These are phyloP conservation scores for Toxonevra muliebris DNA, from an alignment of 2,888 invertebrate species.

Conservation along the genomic window DNA sequence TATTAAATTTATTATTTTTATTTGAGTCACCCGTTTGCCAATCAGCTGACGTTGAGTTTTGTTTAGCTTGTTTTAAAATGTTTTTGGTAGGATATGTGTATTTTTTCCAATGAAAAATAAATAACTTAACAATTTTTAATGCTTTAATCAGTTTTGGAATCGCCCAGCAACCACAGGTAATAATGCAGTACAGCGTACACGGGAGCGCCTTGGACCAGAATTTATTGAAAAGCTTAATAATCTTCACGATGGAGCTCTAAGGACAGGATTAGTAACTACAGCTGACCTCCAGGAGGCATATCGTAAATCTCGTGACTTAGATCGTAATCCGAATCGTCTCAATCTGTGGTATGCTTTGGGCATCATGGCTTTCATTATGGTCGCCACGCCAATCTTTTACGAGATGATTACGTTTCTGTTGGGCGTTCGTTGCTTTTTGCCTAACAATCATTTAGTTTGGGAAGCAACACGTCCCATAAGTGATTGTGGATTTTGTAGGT, in stretches of 20 bases:
- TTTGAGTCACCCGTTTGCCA: too few relatives aligned
- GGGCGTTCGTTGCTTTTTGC: conserved; percentile 78
- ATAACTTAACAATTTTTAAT: not conserved
- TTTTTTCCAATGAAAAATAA: not conserved
- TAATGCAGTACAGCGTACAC: conserved; percentile 47
- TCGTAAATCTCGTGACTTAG: conserved; percentile 53
- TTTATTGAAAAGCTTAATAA: conserved; percentile 54
- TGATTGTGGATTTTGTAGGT: conserved; percentile 79
- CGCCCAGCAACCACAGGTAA: conserved; percentile 50
- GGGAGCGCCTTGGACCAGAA: conserved; percentile 37
- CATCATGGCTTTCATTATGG: conserved; percentile 58
- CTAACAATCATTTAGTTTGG: conserved; percentile 86
- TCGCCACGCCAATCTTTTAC: conserved; percentile 62
- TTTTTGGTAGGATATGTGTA: too few relatives aligned
- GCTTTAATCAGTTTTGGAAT: conserved; percentile 54
- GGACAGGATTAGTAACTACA: conserved; percentile 57
- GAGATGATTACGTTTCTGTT: conserved; percentile 64
- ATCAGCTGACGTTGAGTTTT: too few relatives aligned
- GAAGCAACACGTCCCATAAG: conserved; percentile 86
- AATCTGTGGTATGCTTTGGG: conserved; percentile 59
- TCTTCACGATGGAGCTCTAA: conserved; percentile 57
- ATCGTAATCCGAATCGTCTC: conserved; percentile 50
- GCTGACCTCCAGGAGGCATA: conserved; percentile 60
- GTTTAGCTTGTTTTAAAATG: too few relatives aligned
- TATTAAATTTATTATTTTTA: too few relatives aligned